Conservation (phyloP, 2,888 invertebrate genomes). For the Tolmerus cingulatus region DNA sequence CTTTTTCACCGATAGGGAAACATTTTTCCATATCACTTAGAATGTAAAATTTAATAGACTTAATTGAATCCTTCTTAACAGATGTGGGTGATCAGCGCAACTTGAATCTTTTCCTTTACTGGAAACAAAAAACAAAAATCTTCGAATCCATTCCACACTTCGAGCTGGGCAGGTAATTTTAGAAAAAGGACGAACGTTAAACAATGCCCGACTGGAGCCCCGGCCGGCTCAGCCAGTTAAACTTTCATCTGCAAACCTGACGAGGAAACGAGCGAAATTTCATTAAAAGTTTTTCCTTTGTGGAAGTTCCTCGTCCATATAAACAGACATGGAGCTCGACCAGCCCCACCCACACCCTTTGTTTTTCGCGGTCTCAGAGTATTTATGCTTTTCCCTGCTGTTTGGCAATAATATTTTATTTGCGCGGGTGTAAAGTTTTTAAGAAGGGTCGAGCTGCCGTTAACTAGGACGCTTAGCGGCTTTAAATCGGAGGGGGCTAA, state of each 20-base stretch:
- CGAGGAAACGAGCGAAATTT: not conserved
- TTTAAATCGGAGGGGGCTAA: not conserved
- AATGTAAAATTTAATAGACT: no score
- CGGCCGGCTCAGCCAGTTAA: not conserved
- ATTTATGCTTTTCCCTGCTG: not conserved
- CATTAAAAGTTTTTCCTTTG: slow-evolving; percentile 27
- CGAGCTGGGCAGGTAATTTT: not conserved
- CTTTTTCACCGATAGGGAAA: no score
- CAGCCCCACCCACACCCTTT: not conserved
- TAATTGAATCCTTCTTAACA: not conserved
- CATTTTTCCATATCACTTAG: no score
- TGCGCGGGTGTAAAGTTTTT: not conserved
- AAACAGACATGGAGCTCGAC: not conserved
- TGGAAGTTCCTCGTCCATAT: not conserved
- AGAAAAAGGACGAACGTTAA: slow-evolving; percentile 4
- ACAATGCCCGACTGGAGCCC: not conserved
- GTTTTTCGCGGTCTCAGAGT: not conserved
- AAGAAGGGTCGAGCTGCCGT: not conserved
- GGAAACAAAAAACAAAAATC: not conserved
- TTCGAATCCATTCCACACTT: not conserved
- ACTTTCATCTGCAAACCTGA: slow-evolving; percentile 1
- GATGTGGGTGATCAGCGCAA: not conserved
- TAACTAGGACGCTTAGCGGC: not conserved
- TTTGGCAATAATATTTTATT: not conserved
- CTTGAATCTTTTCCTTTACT: not conserved